Conservation (phyloP, 2,113 vertebrate species). For the Delphinus delphis region DNA sequence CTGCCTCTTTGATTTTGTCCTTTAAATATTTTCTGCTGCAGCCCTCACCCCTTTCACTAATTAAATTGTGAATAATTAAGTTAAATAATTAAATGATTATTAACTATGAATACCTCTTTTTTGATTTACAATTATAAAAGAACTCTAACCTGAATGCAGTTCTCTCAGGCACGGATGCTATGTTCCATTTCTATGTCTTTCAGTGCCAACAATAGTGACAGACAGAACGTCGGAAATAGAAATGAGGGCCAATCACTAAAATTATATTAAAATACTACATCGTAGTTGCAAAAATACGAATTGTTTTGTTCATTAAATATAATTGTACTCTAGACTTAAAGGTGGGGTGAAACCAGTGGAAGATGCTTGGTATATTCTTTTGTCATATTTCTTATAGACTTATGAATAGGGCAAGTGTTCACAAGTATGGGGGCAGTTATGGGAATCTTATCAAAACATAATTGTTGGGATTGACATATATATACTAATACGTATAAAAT, state of each 20-base stretch:
- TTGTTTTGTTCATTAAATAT: not conserved
- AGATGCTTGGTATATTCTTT: not conserved
- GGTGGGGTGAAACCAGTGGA: not conserved
- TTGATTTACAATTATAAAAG: not conserved
- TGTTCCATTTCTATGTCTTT: not conserved
- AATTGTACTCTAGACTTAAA: not conserved
- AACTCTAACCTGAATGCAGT: not conserved
- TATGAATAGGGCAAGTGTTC: not conserved
- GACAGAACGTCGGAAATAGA: not conserved
- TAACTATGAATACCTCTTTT: not conserved
- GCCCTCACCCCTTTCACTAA: not conserved
- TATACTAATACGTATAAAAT: too few species aligned
- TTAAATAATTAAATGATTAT: not conserved
- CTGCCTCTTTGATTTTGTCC: not conserved
- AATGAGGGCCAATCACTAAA: not conserved
- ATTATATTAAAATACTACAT: not conserved
- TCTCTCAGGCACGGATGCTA: not conserved
- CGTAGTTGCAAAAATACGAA: not conserved
- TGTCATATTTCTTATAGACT: not conserved
- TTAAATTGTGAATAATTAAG: not conserved
- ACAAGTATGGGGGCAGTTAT: not conserved
- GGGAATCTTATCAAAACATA: not conserved
- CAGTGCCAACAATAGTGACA: not conserved
- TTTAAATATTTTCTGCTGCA: not conserved
- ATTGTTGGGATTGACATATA: not conserved